Conservation (phyloP, 2,888 invertebrate species). For the Philereme vetulata region DNA sequence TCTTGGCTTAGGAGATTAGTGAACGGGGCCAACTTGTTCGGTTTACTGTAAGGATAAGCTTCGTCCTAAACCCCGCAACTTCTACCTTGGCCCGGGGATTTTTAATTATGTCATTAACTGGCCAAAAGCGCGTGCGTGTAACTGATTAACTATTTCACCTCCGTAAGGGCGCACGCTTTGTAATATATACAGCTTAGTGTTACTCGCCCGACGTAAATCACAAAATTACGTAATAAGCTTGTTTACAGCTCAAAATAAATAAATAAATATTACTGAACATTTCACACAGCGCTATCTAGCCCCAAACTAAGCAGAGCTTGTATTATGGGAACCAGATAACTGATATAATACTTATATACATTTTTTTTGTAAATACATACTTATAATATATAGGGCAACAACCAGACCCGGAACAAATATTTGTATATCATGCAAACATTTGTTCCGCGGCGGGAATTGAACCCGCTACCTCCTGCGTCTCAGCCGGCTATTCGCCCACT, state of each 20-base stretch:
- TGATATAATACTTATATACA: no score
- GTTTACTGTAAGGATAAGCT: constrained; percentile 72
- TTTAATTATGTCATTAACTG: constrained; percentile 77
- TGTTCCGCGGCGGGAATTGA: no score
- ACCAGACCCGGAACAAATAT: no score
- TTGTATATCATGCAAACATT: no score
- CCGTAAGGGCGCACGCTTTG: constrained; percentile 60
- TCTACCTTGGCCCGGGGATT: constrained; percentile 64
- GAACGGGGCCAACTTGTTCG: constrained; percentile 72
- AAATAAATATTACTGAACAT: no score
- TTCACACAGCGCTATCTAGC: no score
- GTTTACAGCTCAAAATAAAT: constrained; percentile 14
- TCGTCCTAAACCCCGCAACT: constrained; percentile 43
- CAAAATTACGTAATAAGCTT: constrained; percentile 18
- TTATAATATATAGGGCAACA: no score
- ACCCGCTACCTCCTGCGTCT: no score
- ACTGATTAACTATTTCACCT: constrained; percentile 72
- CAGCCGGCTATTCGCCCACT: no score
- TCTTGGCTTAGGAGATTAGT: constrained; percentile 78
- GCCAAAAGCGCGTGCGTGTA: constrained; percentile 67
- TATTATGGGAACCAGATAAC: no score
- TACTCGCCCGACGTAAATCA: constrained; percentile 47
- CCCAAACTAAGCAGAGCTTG: no score
- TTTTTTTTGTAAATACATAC: no score
- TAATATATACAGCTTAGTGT: constrained; percentile 64